Conservation (phyloP, 2,888 invertebrate species). For the Sialis fuliginosa region DNA sequence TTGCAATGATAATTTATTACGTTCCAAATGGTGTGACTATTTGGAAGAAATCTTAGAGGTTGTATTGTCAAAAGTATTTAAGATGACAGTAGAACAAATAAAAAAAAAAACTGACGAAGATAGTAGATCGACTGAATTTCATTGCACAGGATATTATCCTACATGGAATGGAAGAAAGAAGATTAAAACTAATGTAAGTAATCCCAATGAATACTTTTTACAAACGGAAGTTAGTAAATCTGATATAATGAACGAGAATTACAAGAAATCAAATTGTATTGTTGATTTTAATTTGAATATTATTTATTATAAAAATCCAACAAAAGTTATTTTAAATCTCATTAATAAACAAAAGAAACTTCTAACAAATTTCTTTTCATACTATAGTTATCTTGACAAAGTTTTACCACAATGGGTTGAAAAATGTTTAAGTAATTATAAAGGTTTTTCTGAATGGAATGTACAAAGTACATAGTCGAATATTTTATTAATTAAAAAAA, state of each 20-base stretch:
- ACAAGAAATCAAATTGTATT: conserved; percentile 11
- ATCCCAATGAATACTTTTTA: conserved; percentile 14
- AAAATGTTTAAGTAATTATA: conserved; percentile 10
- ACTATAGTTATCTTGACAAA: conserved; percentile 15
- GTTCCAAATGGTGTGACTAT: conserved; percentile 17
- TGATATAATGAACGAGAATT: conserved; percentile 13
- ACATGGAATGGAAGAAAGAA: conserved; percentile 20
- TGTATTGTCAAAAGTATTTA: conserved; percentile 20
- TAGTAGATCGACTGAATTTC: conserved; percentile 15
- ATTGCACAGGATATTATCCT: conserved; percentile 19
- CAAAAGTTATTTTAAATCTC: conserved; percentile 7
- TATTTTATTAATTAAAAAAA: too few species aligned
- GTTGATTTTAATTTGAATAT: conserved; percentile 19
- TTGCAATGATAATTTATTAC: conserved; percentile 12
- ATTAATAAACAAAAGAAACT: conserved; percentile 1
- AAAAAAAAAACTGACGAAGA: conserved; percentile 15
- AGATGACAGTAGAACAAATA: conserved; percentile 16
- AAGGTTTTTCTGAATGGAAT: too few species aligned
- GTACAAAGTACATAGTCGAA: too few species aligned
- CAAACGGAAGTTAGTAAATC: conserved; percentile 23
- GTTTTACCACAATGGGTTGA: conserved; percentile 19
- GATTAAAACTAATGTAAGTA: conserved; percentile 12
- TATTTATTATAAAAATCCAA: conserved; percentile 15
- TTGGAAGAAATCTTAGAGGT: conserved; percentile 17
- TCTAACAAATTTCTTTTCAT: conserved; percentile 14